These are phyloP conservation scores for Sciaenops ocellatus DNA, from an alignment of 2,797 vertebrate species.

Conservation along the genomic window DNA sequence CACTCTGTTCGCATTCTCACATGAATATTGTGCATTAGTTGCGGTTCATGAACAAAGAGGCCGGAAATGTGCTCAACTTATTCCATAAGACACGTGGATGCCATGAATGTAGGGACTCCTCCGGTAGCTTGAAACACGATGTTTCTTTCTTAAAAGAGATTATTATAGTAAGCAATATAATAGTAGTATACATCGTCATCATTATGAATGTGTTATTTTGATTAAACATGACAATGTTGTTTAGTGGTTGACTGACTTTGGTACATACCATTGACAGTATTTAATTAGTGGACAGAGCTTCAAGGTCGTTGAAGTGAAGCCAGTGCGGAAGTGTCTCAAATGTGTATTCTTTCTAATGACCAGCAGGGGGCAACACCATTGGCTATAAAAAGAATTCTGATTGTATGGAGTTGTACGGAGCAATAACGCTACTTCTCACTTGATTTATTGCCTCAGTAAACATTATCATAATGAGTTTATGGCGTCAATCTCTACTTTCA, in stretches of 20 bases:
- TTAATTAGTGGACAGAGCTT: too few relatives aligned
- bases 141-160: neutral
- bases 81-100: conserved; percentile 41
- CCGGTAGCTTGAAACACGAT: conserved; percentile 6
- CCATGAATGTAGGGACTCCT: conserved; percentile 25
- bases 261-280: neutral
- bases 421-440: too few relatives aligned
- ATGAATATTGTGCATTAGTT: conserved; percentile 69
- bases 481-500: too few relatives aligned
- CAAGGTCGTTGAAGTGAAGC: too few relatives aligned
- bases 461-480: too few relatives aligned
- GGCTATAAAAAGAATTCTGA: too few relatives aligned
- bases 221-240: neutral
- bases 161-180: neutral
- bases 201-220: too few relatives aligned
- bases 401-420: too few relatives aligned
- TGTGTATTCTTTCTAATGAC: too few relatives aligned
- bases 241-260: neutral
- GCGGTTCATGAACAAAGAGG: conserved; percentile 60
- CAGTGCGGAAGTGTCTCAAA: too few relatives aligned
- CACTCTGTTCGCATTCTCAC: conserved; percentile 49
- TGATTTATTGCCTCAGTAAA: too few relatives aligned
- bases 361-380: too few relatives aligned
- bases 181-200: neutral
- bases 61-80: conserved; percentile 28